These are phyloP conservation scores for Chelmon rostratus DNA, from an alignment of 2,797 vertebrate genomes.

Conservation along the genomic window DNA sequence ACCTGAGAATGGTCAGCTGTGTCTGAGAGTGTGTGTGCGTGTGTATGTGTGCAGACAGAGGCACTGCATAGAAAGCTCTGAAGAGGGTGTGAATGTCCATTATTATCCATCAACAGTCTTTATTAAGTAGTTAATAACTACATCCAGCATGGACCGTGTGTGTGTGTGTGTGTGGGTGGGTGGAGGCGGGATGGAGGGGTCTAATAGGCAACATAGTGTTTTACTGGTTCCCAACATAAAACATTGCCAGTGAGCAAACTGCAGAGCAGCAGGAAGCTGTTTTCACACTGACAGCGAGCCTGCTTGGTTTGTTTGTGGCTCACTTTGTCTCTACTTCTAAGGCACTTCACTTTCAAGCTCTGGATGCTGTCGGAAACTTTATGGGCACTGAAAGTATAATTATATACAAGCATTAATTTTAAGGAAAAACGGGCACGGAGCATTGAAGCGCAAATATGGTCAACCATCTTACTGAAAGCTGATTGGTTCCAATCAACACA, in stretches of 20 bases:
- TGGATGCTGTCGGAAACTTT: conserved; percentile 3
- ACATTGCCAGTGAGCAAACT: conserved; percentile 21
- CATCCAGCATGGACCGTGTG: neutral
- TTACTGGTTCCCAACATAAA: conserved; percentile 26
- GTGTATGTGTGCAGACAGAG: neutral
- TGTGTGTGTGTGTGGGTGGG: neutral
- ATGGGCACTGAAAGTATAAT: neutral
- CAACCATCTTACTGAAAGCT: neutral
- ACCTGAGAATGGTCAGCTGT: conserved; percentile 52
- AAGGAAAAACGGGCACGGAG: neutral
- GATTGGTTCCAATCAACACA: neutral
- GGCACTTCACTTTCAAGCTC: conserved; percentile 27
- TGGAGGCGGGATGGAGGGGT: neutral
- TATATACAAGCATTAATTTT: neutral
- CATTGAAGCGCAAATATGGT: neutral
- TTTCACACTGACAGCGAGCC: conserved; percentile 7
- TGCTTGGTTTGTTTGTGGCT: neutral
- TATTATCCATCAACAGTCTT: conserved; percentile 19
- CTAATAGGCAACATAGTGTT: conserved; percentile 23
- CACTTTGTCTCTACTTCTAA: neutral
- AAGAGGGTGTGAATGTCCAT: conserved; percentile 5
- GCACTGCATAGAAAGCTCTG: neutral
- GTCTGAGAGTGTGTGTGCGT: conserved; percentile 5
- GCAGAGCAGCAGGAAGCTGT: conserved; percentile 31
- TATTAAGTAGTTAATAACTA: conserved; percentile 44